phyloP scores from a whole-genome alignment of 2,888 invertebrate species.

The Chloroclystis v-ata region DNA sequence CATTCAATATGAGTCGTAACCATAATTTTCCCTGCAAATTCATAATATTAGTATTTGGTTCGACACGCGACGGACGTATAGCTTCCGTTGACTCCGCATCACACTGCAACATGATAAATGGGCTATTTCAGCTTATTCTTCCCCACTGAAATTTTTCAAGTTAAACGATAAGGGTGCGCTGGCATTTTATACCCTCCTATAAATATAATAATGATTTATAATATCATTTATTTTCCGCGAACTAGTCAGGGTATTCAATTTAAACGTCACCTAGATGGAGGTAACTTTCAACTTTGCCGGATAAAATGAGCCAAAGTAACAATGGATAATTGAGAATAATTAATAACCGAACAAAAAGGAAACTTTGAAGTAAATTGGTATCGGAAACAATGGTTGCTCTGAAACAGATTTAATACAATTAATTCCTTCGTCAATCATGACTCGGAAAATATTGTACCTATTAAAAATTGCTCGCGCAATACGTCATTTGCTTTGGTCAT shows the following conservation, averaged over 20 bases:
- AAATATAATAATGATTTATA: constrained; percentile 60
- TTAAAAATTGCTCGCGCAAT: constrained; percentile 37
- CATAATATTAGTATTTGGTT: too few species aligned
- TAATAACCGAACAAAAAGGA: constrained; percentile 62
- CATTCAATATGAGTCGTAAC: too few species aligned
- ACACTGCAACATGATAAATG: constrained; percentile 58
- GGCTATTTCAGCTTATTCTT: constrained; percentile 55
- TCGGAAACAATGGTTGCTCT: constrained; percentile 1
- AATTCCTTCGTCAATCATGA: constrained; percentile 1
- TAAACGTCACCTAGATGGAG: constrained; percentile 38
- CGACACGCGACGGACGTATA: constrained; percentile 39
- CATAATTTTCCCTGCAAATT: too few species aligned
- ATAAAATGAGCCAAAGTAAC: constrained; percentile 48
- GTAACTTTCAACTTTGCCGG: constrained; percentile 34
- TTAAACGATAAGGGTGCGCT: constrained; percentile 60
- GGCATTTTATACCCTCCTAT: constrained; percentile 48
- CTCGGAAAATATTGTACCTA: constrained; percentile 13
- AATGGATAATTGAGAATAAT: constrained; percentile 54
- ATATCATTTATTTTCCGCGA: constrained; percentile 39
- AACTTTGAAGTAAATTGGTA: constrained; percentile 44
- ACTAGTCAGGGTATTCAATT: constrained; percentile 41
- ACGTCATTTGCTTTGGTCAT: constrained; percentile 40
- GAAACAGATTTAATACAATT: constrained; percentile 26
- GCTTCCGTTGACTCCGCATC: constrained; percentile 51
- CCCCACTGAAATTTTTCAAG: constrained; percentile 64